Percentiles rank a stretch among this genome's conserved stretches.
These are phyloP conservation scores for Calliphora vomitoria DNA, from an alignment of 2,888 invertebrate species.

Conservation along the genomic window DNA sequence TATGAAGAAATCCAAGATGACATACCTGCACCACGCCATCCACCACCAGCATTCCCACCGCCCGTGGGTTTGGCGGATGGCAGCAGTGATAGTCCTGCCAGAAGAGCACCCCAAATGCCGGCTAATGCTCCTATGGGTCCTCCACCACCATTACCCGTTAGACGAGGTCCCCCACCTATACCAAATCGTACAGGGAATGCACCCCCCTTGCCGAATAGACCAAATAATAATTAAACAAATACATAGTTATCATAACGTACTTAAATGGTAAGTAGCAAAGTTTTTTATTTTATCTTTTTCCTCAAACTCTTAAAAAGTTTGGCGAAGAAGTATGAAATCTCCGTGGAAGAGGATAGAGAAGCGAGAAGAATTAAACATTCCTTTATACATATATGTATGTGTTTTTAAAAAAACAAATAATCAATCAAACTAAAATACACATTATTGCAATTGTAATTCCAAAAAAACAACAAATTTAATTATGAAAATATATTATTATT, in stretches of 20 bases:
- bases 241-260: conserved; percentile 57
- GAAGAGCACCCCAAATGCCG: conserved; percentile 66
- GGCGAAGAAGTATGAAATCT: background rate
- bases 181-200: conserved; percentile 84
- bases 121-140: conserved; percentile 85
- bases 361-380: conserved; percentile 36
- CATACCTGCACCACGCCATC: conserved; percentile 86
- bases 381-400: conserved; percentile 21
- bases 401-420: conserved; percentile 30
- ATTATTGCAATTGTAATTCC: conserved; percentile 66
- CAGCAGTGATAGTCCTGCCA: conserved; percentile 64
- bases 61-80: conserved; percentile 83
- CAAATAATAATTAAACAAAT: conserved; percentile 81
- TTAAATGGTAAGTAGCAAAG: conserved; percentile 71
- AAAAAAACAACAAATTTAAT: conserved; percentile 35
- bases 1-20: conserved; percentile 87
- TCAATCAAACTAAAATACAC: conserved; percentile 18
- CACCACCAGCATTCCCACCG: conserved; percentile 87
- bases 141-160: conserved; percentile 87
- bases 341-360: background rate
- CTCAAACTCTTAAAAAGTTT: background rate
- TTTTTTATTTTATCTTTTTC: conserved; percentile 1
- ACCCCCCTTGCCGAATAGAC: conserved; percentile 83
- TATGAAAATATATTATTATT: background rate
- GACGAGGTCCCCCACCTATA: conserved; percentile 84